Evolutionary conservation across 2,797 vertebrate species (phyloP).

Genomic region (Spinus pinus): DNA sequence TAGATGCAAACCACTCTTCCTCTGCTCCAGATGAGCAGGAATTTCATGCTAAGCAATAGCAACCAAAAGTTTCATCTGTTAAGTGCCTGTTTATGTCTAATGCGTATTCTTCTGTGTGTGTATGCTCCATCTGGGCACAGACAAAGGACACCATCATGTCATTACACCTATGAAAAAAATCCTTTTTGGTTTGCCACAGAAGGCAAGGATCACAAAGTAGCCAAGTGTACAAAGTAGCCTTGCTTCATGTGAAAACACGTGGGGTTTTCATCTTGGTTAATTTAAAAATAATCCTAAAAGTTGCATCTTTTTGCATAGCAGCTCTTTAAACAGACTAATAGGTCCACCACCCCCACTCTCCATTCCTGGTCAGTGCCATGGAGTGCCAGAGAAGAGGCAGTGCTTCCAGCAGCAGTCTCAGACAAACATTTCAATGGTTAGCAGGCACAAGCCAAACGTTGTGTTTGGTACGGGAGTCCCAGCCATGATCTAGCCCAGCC

Average conservation of each 20-base stretch:
- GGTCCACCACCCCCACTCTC: background rate
- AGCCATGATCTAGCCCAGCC: background rate
- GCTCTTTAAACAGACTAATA: background rate
- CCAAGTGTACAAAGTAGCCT: background rate
- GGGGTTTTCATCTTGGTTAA: background rate
- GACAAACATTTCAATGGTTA: background rate
- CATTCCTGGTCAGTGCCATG: fast-evolving
- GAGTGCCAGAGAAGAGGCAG: background rate
- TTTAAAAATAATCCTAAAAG: background rate
- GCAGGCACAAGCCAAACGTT: background rate
- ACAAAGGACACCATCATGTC: background rate
- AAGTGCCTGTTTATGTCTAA: background rate
- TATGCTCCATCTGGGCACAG: background rate
- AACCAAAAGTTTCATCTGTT: background rate
- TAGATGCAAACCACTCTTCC: background rate
- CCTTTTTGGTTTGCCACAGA: background rate
- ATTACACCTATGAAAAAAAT: background rate
- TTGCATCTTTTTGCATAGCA: background rate
- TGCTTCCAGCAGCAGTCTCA: background rate
- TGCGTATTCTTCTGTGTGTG: background rate
- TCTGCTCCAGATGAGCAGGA: background rate
- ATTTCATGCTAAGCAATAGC: background rate
- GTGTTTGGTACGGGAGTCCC: background rate
- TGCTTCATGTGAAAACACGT: background rate
- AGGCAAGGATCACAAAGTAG: background rate